phyloP scores from a whole-genome alignment of 2,888 invertebrate genomes.

The Hemithea aestivaria region DNA sequence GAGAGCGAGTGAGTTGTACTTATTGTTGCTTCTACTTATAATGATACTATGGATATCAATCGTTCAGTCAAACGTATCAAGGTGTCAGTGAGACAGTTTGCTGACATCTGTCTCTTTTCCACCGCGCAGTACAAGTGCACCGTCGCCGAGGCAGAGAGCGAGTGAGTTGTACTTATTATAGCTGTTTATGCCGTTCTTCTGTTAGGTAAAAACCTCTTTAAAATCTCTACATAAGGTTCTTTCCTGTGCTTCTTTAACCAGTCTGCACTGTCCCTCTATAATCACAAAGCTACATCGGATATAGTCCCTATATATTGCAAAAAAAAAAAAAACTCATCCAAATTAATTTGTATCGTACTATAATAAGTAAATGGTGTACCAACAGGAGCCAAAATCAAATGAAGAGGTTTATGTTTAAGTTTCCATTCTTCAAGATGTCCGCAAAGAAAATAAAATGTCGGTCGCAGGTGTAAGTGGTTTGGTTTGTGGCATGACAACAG shows the following conservation, averaged over 20 bases:
- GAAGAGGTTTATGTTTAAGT: conserved; percentile 55
- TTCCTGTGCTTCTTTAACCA: no score
- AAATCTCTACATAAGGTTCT: no score
- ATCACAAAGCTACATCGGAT: no score
- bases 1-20: conserved; percentile 99
- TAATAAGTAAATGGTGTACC: conserved; percentile 46
- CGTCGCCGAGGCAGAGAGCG: conserved; percentile 98
- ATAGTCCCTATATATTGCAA: no score
- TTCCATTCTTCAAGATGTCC: conserved; percentile 59
- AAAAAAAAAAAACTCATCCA: no score
- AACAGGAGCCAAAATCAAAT: conserved; percentile 50
- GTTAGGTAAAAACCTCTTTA: no score
- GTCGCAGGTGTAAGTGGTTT: conserved; percentile 59
- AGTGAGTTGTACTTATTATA: no score
- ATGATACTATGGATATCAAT: no score
- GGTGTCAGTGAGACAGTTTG: conserved; percentile 97
- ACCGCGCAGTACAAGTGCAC: conserved; percentile 99
- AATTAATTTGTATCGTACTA: no score
- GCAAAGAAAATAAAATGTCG: conserved; percentile 61
- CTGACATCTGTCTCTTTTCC: conserved; percentile 99
- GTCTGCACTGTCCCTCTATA: no score
- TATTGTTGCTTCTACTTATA: no score
- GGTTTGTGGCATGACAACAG: conserved; percentile 63
- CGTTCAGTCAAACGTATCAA: conserved; percentile 99
- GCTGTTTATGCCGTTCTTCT: no score